A percentile compares a stretch with the other conserved stretches of the same genome.
Conservation (phyloP, 2,797 vertebrate genomes). For the Falco peregrinus region DNA sequence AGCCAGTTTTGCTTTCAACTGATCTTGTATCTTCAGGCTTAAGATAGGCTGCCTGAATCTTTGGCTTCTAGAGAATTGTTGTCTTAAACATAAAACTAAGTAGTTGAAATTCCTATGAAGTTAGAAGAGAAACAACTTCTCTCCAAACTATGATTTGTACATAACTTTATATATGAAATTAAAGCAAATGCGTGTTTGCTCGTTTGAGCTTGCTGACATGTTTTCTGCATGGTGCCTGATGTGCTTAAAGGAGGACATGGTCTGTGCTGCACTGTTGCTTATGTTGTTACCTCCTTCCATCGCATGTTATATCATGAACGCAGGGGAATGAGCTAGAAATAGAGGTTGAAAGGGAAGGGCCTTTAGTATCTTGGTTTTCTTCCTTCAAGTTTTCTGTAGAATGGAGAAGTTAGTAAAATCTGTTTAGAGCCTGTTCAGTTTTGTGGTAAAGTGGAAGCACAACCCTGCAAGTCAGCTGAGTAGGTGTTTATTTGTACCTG, state of each 20-base stretch:
- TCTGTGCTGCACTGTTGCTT: not conserved
- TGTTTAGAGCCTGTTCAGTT: not conserved
- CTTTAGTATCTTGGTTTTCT: not conserved
- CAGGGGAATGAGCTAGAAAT: not conserved
- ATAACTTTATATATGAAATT: not conserved
- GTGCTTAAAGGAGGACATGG: not conserved
- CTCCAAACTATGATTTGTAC: not conserved
- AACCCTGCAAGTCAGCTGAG: not conserved
- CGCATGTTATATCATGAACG: not conserved
- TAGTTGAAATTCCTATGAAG: slow-evolving; percentile 49
- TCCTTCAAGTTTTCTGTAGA: not conserved
- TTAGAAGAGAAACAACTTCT: slow-evolving; percentile 16
- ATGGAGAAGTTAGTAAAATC: not conserved
- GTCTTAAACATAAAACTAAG: slow-evolving; percentile 37
- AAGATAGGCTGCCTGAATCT: slow-evolving; percentile 14
- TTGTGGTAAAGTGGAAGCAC: not conserved
- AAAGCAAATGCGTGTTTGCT: not conserved
- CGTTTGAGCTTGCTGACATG: not conserved
- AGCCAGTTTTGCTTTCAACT: slow-evolving; percentile 19
- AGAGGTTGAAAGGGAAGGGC: not conserved
- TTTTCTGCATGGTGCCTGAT: not conserved
- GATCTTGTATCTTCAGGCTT: slow-evolving; percentile 41
- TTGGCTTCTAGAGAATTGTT: slow-evolving; percentile 12
- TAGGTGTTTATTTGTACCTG: not conserved
- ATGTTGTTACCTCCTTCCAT: not conserved